Evolutionary conservation across 2,797 vertebrate species (phyloP).

Genomic region (Chelon auratus): DNA sequence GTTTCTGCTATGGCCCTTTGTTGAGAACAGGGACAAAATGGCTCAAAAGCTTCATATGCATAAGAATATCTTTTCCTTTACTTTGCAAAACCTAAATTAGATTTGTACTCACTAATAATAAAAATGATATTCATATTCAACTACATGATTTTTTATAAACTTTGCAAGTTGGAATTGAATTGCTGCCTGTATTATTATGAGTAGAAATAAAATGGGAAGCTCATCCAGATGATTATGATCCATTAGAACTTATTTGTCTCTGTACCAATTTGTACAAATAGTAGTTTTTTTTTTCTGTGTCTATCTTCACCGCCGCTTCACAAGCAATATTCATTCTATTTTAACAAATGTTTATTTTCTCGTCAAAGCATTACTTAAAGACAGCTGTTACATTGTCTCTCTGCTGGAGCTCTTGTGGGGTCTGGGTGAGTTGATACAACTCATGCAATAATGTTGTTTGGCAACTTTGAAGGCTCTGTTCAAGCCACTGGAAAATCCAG

Average conservation of each 20-base stretch:
- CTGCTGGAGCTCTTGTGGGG: not conserved
- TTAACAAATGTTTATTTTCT: too few species aligned
- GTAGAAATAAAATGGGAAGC: not conserved
- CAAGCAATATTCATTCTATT: not conserved
- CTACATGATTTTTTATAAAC: not conserved
- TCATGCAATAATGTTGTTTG: not conserved
- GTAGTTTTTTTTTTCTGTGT: not conserved
- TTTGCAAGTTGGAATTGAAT: not conserved
- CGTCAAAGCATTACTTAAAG: not conserved
- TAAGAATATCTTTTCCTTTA: not conserved
- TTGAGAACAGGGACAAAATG: too few species aligned
- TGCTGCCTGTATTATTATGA: constrained; percentile 9
- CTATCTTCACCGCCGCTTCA: not conserved
- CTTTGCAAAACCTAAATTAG: not conserved
- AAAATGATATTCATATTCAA: not conserved
- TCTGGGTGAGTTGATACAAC: not conserved
- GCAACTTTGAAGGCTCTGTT: not conserved
- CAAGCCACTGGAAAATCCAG: not conserved
- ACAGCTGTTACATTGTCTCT: not conserved
- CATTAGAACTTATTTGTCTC: not conserved
- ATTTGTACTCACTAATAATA: not conserved
- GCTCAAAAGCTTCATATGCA: too few species aligned
- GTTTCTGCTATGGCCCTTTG: too few species aligned
- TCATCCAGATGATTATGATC: constrained; percentile 8
- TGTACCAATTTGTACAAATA: not conserved